Evolutionary conservation across 1,140 invertebrate genomes (phyloP).

Genomic region (Bombus polaris): DNA sequence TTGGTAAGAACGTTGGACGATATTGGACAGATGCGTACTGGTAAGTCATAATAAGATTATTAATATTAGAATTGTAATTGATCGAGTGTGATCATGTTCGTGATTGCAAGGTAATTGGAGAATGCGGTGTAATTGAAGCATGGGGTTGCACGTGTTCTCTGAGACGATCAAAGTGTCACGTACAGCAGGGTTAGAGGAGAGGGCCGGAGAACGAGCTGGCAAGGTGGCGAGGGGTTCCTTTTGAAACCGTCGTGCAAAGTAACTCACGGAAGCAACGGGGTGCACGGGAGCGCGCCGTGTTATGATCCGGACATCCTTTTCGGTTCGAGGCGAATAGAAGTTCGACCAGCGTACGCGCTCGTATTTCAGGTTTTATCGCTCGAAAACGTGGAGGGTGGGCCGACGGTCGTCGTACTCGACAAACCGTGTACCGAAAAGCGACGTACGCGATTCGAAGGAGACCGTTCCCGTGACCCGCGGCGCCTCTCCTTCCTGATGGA

Average conservation of each 20-base stretch:
- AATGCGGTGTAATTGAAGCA: not conserved
- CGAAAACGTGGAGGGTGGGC: conserved; percentile 67
- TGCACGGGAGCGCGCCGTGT: conserved; percentile 58
- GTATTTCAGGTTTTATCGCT: conserved; percentile 82
- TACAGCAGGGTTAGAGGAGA: too few species aligned
- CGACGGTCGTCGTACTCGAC: conserved; percentile 33
- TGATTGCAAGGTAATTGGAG: not conserved
- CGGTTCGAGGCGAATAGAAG: conserved; percentile 52
- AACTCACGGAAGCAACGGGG: conserved; percentile 64
- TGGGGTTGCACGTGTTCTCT: not conserved
- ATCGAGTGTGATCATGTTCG: not conserved
- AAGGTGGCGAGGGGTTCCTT: conserved; percentile 41
- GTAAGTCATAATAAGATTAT: conserved; percentile 3
- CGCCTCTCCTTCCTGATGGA: not conserved
- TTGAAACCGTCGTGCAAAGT: conserved; percentile 59
- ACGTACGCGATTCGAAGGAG: not conserved
- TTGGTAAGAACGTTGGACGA: too few species aligned
- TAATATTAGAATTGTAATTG: not conserved
- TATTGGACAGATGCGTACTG: not conserved
- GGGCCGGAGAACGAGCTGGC: not conserved
- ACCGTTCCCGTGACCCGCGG: not conserved
- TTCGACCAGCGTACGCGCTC: conserved; percentile 59
- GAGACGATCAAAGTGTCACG: not conserved
- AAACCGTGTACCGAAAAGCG: conserved; percentile 42
- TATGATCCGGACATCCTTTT: conserved; percentile 80